phyloP scores from a whole-genome alignment of 2,888 invertebrate species.

The Bugulina stolonifera region DNA sequence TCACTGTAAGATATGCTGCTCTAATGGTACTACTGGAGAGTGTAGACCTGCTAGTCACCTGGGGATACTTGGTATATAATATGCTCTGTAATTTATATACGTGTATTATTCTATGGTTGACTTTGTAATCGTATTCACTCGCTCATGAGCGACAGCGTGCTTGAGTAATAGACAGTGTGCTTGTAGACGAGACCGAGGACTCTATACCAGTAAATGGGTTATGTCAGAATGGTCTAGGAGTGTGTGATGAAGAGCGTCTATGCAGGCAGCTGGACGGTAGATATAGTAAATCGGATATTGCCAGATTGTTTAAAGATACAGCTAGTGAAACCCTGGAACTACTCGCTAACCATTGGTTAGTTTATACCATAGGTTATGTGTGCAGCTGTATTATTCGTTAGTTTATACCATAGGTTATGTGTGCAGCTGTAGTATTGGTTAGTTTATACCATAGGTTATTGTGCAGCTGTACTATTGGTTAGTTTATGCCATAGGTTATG shows the following conservation, averaged over 20 bases:
- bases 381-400: no score
- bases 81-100: no score
- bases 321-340: background rate
- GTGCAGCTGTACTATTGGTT: no score
- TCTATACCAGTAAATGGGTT: conserved; percentile 12
- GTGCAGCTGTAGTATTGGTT: no score
- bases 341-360: conserved; percentile 5
- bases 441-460: no score
- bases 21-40: background rate
- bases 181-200: background rate
- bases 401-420: no score
- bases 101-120: no score
- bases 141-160: no score
- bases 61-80: conserved; percentile 19
- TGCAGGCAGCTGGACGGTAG: background rate
- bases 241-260: background rate
- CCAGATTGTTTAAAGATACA: background rate
- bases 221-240: background rate
- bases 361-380: no score
- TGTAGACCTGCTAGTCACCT: background rate
- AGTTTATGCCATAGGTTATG: no score
- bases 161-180: no score
- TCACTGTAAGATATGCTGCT: background rate
- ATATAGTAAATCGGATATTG: background rate
- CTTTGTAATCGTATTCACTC: no score